These are phyloP conservation scores for Gisinianus flammeolus DNA, from an alignment of 2,888 invertebrate genomes.

Conservation along the genomic window DNA sequence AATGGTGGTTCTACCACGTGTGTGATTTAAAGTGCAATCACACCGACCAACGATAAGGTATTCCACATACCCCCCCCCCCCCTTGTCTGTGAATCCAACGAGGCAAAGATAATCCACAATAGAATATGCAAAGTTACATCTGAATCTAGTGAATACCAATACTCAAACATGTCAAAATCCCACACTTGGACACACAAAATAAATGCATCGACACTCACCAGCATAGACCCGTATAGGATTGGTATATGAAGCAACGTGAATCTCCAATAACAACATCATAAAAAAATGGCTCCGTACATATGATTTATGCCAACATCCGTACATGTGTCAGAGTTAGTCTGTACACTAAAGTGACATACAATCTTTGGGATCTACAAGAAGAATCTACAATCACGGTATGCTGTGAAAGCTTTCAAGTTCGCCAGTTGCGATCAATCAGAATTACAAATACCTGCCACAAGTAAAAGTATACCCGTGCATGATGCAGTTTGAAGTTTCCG, in stretches of 20 bases:
- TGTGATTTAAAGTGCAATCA: not conserved
- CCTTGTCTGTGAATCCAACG: not conserved
- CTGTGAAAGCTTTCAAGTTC: not conserved
- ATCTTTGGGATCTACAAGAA: not conserved
- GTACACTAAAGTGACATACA: not conserved
- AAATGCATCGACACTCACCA: not conserved
- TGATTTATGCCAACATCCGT: too few relatives aligned
- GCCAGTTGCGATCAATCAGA: slow-evolving; percentile 10
- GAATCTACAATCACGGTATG: not conserved
- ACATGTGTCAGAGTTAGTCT: too few relatives aligned
- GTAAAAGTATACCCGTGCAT: too few relatives aligned
- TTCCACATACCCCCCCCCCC: not conserved
- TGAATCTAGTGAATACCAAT: not conserved
- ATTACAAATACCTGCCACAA: not conserved
- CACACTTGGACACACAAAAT: not conserved
- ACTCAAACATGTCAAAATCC: not conserved
- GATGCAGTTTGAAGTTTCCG: too few relatives aligned
- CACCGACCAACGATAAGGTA: not conserved
- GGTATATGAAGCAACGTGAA: not conserved
- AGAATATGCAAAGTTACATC: slow-evolving; percentile 6
- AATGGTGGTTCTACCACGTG: slow-evolving; percentile 1
- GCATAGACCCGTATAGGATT: not conserved
- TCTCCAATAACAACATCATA: not conserved
- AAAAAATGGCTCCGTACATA: too few relatives aligned
- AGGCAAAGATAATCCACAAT: slow-evolving; percentile 1